Conservation (phyloP, 1,140 invertebrate genomes). For the Zaprionus davidi region DNA sequence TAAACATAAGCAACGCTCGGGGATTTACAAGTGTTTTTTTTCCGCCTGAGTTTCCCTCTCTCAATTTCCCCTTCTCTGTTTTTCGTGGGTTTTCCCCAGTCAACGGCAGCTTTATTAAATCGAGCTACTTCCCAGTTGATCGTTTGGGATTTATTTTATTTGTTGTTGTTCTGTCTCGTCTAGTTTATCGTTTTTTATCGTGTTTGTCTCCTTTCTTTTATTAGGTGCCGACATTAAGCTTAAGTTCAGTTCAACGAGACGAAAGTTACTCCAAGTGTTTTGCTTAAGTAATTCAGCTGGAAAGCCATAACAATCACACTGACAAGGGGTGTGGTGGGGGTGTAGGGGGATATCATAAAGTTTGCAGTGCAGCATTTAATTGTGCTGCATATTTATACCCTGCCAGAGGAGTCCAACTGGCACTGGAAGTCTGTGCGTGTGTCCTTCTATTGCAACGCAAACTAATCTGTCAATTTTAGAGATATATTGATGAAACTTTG, state of each 20-base stretch:
- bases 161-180: constrained; percentile 4
- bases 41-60: constrained; percentile 28
- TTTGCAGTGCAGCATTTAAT: background rate
- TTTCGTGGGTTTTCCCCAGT: constrained; percentile 12
- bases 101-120: constrained; percentile 31
- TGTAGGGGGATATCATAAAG: background rate
- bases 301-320: background rate
- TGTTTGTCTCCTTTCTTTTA: constrained; percentile 1
- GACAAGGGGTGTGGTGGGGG: background rate
- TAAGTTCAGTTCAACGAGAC: constrained; percentile 47
- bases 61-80: constrained; percentile 4
- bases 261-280: constrained; percentile 15
- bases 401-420: no score
- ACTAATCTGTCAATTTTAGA: no score
- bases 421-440: no score
- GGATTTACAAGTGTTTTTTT: constrained; percentile 73
- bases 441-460: no score
- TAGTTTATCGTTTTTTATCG: background rate
- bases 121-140: constrained; percentile 52
- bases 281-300: constrained; percentile 6
- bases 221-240: constrained; percentile 52
- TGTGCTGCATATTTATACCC: background rate
- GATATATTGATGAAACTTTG: no score
- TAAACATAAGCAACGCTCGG: constrained; percentile 72
- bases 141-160: constrained; percentile 36